Percentiles rank a stretch among this genome's conserved stretches.
Evolutionary conservation across 2,797 vertebrate genomes (phyloP).

Genomic region (Scleropages formosus): DNA sequence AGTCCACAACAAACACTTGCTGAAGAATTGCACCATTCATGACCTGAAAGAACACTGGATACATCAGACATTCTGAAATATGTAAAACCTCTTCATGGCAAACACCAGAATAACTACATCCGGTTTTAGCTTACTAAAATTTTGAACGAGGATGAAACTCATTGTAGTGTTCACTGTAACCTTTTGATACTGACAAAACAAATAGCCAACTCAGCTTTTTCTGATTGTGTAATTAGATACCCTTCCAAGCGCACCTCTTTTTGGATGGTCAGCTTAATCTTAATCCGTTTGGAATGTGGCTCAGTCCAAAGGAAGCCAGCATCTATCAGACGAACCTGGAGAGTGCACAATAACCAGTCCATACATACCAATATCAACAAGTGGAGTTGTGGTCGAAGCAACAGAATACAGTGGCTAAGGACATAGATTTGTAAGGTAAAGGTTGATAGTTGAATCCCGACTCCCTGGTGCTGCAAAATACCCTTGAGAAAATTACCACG

Average conservation of each 20-base stretch:
- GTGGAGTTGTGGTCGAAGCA: background rate
- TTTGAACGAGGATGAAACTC: background rate
- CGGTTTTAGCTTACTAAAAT: too few relatives aligned
- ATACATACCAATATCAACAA: background rate
- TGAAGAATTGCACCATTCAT: slow-evolving; percentile 95
- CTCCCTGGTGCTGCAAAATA: too few relatives aligned
- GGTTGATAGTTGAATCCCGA: too few relatives aligned
- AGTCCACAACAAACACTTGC: slow-evolving; percentile 95
- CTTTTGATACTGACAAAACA: background rate
- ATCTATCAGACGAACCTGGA: slow-evolving; percentile 89
- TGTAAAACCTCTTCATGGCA: background rate
- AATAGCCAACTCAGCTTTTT: background rate
- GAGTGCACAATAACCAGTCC: background rate
- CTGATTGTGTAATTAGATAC: background rate
- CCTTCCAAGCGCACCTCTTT: slow-evolving; percentile 79
- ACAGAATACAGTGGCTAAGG: too few relatives aligned
- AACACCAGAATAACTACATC: background rate
- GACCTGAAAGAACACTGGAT: slow-evolving; percentile 69
- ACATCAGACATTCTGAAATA: background rate
- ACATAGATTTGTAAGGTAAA: too few relatives aligned
- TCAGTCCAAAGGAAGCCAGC: slow-evolving; percentile 97
- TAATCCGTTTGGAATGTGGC: slow-evolving; percentile 97
- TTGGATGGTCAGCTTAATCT: slow-evolving; percentile 93
- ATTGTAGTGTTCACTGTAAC: background rate
- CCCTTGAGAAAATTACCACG: too few relatives aligned